Conservation (phyloP, 1,140 invertebrate species). For the Myzus persicae region DNA sequence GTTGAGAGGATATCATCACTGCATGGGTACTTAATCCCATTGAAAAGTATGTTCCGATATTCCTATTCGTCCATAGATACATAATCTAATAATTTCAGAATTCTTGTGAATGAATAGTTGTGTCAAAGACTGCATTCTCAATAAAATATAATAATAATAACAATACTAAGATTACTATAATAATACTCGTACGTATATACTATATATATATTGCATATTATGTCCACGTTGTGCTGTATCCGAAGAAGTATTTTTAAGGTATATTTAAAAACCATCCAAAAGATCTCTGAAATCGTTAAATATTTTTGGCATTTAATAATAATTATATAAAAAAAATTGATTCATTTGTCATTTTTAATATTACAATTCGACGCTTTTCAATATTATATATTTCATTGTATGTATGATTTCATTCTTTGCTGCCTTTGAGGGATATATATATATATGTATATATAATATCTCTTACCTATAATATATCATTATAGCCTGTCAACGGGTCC, state of each 20-base stretch:
- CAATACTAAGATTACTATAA: no score
- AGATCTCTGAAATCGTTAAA: background rate
- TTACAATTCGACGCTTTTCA: background rate
- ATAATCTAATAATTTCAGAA: background rate
- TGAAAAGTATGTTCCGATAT: background rate
- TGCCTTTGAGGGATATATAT: background rate
- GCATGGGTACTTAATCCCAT: background rate
- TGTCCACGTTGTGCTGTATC: background rate
- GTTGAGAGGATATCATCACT: background rate
- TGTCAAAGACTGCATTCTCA: background rate
- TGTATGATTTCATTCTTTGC: background rate
- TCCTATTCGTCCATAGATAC: background rate
- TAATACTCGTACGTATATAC: background rate
- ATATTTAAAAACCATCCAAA: background rate
- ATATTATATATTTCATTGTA: background rate
- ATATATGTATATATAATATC: no score
- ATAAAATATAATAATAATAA: background rate
- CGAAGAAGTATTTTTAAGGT: background rate
- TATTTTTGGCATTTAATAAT: background rate
- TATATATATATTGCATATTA: background rate
- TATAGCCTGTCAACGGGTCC: background rate
- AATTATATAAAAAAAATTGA: background rate
- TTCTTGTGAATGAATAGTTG: conserved; percentile 8
- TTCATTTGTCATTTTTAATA: background rate
- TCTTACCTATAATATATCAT: background rate